phyloP scores from a whole-genome alignment of 2,888 invertebrate species.

The Cheilosia impressa region DNA sequence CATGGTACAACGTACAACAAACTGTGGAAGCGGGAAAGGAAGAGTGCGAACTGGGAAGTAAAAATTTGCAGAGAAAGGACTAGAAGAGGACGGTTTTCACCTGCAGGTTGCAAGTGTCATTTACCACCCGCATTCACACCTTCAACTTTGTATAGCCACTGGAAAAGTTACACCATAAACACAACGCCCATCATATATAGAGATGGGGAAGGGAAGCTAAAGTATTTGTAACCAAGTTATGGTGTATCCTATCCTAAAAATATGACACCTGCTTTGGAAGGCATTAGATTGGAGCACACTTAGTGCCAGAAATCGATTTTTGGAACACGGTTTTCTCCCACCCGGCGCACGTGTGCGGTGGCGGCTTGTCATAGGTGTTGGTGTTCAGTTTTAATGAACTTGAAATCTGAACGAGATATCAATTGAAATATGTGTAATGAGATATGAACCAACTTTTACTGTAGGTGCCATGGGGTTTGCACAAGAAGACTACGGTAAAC shows the following conservation, averaged over 20 bases:
- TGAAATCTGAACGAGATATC: conserved; percentile 49
- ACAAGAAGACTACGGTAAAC: neutral
- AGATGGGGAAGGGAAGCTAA: neutral
- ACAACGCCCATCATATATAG: neutral
- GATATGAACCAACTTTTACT: conserved; percentile 24
- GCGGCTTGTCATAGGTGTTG: neutral
- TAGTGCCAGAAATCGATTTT: conserved; percentile 48
- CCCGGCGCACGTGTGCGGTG: neutral
- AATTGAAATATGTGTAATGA: conserved; percentile 54
- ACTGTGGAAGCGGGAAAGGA: conserved; percentile 2
- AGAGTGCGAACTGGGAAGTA: neutral
- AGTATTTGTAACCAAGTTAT: conserved; percentile 17
- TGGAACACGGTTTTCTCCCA: conserved; percentile 22
- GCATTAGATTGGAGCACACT: conserved; percentile 4
- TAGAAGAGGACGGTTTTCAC: conserved; percentile 10
- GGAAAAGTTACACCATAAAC: conserved; percentile 1
- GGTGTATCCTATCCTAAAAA: neutral
- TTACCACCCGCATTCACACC: conserved; percentile 54
- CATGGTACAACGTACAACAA: conserved; percentile 24
- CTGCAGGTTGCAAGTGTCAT: conserved; percentile 56
- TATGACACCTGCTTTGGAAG: conserved; percentile 7
- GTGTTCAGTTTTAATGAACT: conserved; percentile 58
- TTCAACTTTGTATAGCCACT: conserved; percentile 25
- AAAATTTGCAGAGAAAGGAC: conserved; percentile 10
- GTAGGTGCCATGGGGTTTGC: neutral